Evolutionary conservation across 2,888 invertebrate species (phyloP).

Genomic region (Xanthorhoe designata): DNA sequence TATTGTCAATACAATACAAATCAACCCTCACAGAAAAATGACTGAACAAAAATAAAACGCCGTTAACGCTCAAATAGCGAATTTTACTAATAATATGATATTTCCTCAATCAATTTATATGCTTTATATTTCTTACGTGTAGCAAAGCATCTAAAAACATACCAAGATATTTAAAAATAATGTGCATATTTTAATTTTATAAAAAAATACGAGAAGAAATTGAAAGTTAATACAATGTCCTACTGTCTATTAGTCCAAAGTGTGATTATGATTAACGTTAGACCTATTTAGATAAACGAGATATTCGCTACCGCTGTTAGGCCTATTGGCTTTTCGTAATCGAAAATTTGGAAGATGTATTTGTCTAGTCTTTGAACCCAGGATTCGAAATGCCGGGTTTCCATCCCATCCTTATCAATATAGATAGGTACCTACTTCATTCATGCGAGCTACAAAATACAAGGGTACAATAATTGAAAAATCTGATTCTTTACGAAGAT

Average conservation of each 20-base stretch:
- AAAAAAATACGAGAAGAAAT: no score
- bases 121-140: no score
- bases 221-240: no score
- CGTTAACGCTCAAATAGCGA: neutral
- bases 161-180: no score
- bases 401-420: conserved; percentile 13
- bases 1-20: conserved; percentile 1
- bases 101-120: neutral
- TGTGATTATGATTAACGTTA: no score
- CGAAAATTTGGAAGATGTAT: no score
- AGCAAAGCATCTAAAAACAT: no score
- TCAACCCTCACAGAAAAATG: neutral
- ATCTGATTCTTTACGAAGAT: conserved; percentile 28
- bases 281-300: no score
- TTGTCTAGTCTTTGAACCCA: neutral
- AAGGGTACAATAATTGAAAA: conserved; percentile 24
- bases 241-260: no score
- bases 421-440: neutral
- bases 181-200: no score
- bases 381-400: conserved; percentile 8
- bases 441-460: conserved; percentile 17
- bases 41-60: neutral
- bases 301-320: no score
- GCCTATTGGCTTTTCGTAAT: no score
- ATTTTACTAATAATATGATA: neutral